Base-by-base conservation (phyloP, 1,140 invertebrate genomes). In the Drosophila burlai region DNA sequence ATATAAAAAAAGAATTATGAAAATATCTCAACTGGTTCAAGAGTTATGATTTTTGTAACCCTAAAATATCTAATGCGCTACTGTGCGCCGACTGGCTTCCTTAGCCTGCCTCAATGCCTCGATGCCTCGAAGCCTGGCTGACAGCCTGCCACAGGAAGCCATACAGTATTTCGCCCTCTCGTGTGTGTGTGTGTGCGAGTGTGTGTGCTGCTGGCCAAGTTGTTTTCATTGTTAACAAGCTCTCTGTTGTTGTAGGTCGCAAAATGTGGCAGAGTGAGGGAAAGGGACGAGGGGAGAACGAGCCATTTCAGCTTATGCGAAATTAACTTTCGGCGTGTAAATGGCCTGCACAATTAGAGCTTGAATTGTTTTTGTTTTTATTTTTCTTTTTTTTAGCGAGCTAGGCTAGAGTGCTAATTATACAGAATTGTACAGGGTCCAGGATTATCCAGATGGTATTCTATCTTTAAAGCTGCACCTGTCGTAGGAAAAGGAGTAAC, bases 141-240 rank as follows among this genome's bases (percentile, higher is more conserved):
- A n/a, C n/a, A n/a, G n/a, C n/a, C n/a, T n/a, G n/a, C n/a, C n/a
- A n/a, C n/a, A n/a, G n/a, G n/a, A n/a, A n/a, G n/a, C n/a, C n/a
- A n/a, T n/a, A n/a, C n/a, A n/a, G n/a, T n/a, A n/a, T n/a, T n/a
- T n/a, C n/a, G n/a, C n/a, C n/a, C n/a, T n/a, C n/a, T n/a, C n/a
- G n/a, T n/a, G n/a, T n/a, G 54, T 36, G 52, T 47, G 72, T 64
- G 50, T 73, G 55, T 16, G 31, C 42, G 52, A 29, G 54, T 60
- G 61, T 73, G 47, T 75, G 42, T 18, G 64, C 49, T 55, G 49
- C 45, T 57, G 62, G 85, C 81, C 85, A 89, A 90, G 85, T 84
- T 90, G 85, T 84, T 89, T 87, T 87, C 78, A 89, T 87, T 87
- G 84, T 87, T 87, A 87, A 87, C 84, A 89, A 83, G 84, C 84